Base-by-base conservation (phyloP, 2,797 vertebrate genomes). In the Squalus acanthias region DNA sequence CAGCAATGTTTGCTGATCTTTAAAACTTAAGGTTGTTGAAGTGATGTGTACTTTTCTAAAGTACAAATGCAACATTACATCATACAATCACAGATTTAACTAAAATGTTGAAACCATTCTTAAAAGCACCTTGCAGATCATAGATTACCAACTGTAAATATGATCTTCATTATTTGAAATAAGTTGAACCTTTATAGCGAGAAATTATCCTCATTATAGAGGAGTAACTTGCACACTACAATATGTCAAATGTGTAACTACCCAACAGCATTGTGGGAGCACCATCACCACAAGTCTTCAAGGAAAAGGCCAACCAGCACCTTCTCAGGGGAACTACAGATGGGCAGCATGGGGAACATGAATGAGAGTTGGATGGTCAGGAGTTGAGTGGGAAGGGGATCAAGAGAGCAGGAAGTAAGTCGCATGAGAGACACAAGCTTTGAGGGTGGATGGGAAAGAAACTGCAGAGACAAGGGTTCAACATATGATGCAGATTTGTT, bases 1-100 rank as follows among this genome's bases (percentile, higher is more conserved):
- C 0, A 96, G 96, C 67, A 5, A 96, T 24, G 95, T 87, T 96
- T 67, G 5, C 17, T 24, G 33, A 92, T 92, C 15, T 92, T 92
- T 67, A 63, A 65, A 92, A 67, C 15, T 79, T 96, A 9, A 85
- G 46, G 7, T 24, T 50, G 82, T 50, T 50, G 53, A 74, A 96
- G 8, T 65, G 50, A 0, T 6, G 70, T 12, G 39, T 33, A 24
- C 2, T 0, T 0, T 79, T 96, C 92, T 60, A 46, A 9, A 96
- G 5, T 46, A 20, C 22, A 89, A 60, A 53, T 89, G 26, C 24
- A 82, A 76, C 74, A 76, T 33, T 76, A 67, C 15, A 17, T 67
- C 65, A 67, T 67, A 67, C 6, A 63, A 72, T 72, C 20, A 29
- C 24, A 26, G 6, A 74, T 74, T 74, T 74, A 85, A 89, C 82